Conservation (phyloP, 2,888 invertebrate genomes). For the Nowickia ferox region DNA sequence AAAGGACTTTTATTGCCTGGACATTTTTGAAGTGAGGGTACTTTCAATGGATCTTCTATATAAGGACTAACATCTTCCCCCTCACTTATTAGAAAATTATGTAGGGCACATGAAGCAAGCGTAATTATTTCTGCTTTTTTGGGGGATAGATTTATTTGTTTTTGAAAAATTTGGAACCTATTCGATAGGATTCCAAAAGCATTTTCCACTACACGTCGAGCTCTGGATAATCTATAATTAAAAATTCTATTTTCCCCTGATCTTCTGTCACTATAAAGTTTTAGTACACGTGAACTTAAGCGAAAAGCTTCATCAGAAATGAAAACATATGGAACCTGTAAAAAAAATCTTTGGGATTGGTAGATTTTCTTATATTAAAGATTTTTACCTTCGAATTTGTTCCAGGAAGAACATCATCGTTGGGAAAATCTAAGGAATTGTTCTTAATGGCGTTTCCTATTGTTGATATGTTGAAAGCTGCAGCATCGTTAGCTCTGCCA, state of each 20-base stretch:
- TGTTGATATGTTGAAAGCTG: no score
- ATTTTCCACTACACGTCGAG: neutral
- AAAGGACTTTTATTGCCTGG: constrained; percentile 4
- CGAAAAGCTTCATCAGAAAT: constrained; percentile 13
- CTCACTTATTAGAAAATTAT: constrained; percentile 26
- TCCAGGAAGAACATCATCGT: no score
- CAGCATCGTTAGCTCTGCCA: no score
- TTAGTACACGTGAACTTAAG: neutral
- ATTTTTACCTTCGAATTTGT: no score
- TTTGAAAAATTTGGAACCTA: constrained; percentile 10
- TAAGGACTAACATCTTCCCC: neutral
- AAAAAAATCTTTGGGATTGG: no score
- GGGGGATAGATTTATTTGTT: neutral
- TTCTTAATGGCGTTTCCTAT: no score
- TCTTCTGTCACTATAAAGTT: constrained; percentile 10
- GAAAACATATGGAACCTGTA: no score
- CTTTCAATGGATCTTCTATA: neutral
- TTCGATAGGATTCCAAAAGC: neutral
- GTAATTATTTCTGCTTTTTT: constrained; percentile 14
- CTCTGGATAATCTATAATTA: neutral
- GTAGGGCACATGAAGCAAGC: constrained; percentile 9
- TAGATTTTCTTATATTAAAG: no score
- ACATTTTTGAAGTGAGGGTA: constrained; percentile 18
- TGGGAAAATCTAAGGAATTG: no score
- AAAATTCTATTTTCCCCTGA: neutral